Evolutionary conservation across 53 echinoderm and acorn worm species (phyloP), one percentile per base, ranked within the genome.

Genomic region (Holothuria leucospilota): DNA sequence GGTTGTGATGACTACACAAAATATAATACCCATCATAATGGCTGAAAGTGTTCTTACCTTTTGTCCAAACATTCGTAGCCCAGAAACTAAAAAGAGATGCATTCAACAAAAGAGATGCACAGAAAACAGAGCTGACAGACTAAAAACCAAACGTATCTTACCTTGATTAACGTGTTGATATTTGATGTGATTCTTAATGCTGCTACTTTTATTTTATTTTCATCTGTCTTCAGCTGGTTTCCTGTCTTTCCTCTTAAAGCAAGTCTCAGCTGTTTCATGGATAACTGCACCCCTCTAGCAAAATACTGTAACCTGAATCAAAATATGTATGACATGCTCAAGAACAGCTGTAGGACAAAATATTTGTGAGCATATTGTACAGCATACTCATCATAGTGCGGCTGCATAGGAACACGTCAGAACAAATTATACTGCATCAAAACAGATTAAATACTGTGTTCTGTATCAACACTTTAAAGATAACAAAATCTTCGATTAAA

Each of bases 81-180:
- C 46, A 8, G 11, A 46, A 46, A 7, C 46, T 46, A 4, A 2
- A 46, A 2, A 46, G 4, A 46, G 11, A 46, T 46, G 0, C 0
- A 7, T 5, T 46, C 46, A 8, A 46, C 46, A 46, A 8, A 46
- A 46, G 46, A 46, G 46, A 46, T 7, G 8, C 46, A 46, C 11
- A 46, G 46, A 2, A 68, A 29, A 67, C 28, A 67, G 67, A 67
- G 67, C 0, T 1, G 12, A 20, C 67, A 25, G 67, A 18, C 13
- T 64, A 30, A 0, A 67, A 67, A 10, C 16, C 18, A 4, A 49
- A 18, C 2, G 2, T 26, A 72, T 38, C 70, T 27, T 85, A 98
- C 98, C 98, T 98, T 98, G 39, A 93, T 95, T 29, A 98, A 81
- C 15, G 92, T 88, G 66, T 98, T 93, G 69, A 98, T 98, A 64